Base-by-base conservation (phyloP, 2,888 invertebrate genomes). In the Agrochola litura region DNA sequence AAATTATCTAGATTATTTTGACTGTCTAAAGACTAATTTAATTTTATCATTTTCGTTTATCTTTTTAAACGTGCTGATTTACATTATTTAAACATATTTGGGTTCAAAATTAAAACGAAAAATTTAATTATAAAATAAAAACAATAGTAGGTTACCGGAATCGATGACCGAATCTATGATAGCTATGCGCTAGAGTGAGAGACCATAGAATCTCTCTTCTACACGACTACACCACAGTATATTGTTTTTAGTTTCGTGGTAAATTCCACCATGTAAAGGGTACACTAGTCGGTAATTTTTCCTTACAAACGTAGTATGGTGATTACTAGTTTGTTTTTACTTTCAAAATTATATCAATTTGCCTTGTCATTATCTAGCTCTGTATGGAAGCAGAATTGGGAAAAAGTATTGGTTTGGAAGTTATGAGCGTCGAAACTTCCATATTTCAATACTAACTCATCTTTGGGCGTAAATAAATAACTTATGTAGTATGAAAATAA, bases 1-100 rank as follows among this genome's bases (percentile, higher is more conserved):
- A 82, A 79, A 79, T 82, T 82, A 76, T 63, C 41, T 52, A 66
- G 52, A 66, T 54, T 74, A 54, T 66, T 81, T 66, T 37, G 65
- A 66, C 65, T 41, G 22, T 25, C 30, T 43, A 3, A 25, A 82
- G 22, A 58, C 49, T 64, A 76, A 67, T 82, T 76, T 43, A 63
- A 56, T 76, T 76, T 79, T 43, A 82, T 82, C 30, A 56, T 43
- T 58, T 76, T 79, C 56, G 37, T 68, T 76, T 79, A 63, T 76
- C 3, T 52, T 82, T 52, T 63, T 49, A 56, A 22, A 37, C 10
- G 4, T 76, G 22, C 30, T 67, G 30, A 76, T 82, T 82, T 82
- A 61, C 1, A 65, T 79, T 30, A 61, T 49, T 70, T 12, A 6
- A 14, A 5, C 4, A 16, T 52, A 30, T 58, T 30, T 41, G 5